Conservation (phyloP, 2,888 invertebrate genomes). For the Octodonta nipae region DNA sequence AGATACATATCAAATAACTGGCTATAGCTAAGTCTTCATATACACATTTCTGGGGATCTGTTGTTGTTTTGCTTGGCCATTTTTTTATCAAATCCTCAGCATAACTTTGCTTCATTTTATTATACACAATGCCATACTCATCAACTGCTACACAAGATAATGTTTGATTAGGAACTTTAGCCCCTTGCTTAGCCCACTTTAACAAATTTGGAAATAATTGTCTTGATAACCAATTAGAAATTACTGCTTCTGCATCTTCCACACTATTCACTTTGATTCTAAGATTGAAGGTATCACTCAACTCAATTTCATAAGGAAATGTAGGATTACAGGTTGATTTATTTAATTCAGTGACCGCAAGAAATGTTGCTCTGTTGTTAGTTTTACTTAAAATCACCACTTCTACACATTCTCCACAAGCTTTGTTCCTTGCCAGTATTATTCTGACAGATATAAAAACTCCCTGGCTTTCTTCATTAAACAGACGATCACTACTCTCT, state of each 20-base stretch:
- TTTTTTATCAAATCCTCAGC: slow-evolving; percentile 59
- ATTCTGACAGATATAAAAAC: slow-evolving; percentile 34
- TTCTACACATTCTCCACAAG: slow-evolving; percentile 25
- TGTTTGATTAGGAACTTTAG: slow-evolving; percentile 36
- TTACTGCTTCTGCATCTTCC: slow-evolving; percentile 32
- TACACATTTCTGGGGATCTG: slow-evolving; percentile 88
- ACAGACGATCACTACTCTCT: slow-evolving; percentile 16
- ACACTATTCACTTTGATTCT: slow-evolving; percentile 32
- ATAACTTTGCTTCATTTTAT: slow-evolving; percentile 64
- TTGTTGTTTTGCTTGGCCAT: slow-evolving; percentile 85
- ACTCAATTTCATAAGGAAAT: slow-evolving; percentile 37
- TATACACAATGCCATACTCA: slow-evolving; percentile 58
- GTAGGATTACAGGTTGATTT: slow-evolving; percentile 34
- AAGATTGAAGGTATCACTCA: slow-evolving; percentile 25
- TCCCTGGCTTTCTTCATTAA: slow-evolving; percentile 17
- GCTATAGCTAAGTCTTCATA: slow-evolving; percentile 95
- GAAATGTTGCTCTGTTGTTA: slow-evolving; percentile 34
- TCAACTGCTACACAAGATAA: slow-evolving; percentile 53
- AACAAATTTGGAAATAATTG: slow-evolving; percentile 46
- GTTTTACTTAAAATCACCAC: slow-evolving; percentile 34
- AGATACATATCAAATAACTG: slow-evolving; percentile 67
- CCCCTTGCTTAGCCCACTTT: slow-evolving; percentile 48
- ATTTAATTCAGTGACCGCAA: slow-evolving; percentile 35
- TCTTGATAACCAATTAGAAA: slow-evolving; percentile 42
- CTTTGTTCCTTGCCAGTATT: slow-evolving; percentile 32